A percentile compares a stretch with the other conserved stretches of the same genome.
phyloP scores from a whole-genome alignment of 2,888 invertebrate species.

The Pseudoips prasinana region DNA sequence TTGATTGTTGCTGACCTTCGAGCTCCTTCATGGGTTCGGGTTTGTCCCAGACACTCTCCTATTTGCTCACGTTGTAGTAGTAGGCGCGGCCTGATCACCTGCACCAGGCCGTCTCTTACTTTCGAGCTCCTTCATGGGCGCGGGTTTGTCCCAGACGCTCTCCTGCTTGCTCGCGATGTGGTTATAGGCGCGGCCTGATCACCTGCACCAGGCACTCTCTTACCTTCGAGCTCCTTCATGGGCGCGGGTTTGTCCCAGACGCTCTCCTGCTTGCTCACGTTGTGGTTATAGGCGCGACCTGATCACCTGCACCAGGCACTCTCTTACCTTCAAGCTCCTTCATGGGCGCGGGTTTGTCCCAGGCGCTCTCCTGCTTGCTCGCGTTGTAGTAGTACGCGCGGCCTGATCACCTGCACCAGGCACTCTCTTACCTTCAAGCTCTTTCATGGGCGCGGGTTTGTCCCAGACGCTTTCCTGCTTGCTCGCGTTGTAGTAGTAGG shows the following conservation, averaged over 20 bases:
- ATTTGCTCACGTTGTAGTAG: conserved; percentile 91
- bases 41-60: conserved; percentile 98
- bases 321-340: conserved; percentile 91
- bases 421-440: conserved; percentile 92
- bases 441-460: conserved; percentile 96
- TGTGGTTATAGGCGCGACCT: conserved; percentile 93
- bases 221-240: conserved; percentile 90
- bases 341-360: conserved; percentile 99
- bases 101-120: conserved; percentile 97
- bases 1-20: conserved; percentile 87
- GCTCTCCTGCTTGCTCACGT: conserved; percentile 92
- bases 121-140: no score
- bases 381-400: conserved; percentile 94
- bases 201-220: conserved; percentile 98
- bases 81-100: conserved; percentile 96
- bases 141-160: conserved; percentile 98
- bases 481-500: conserved; percentile 93
- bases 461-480: conserved; percentile 98
- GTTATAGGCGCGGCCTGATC: conserved; percentile 95
- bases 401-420: conserved; percentile 98
- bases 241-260: conserved; percentile 99
- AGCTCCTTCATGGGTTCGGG: conserved; percentile 94
- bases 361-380: conserved; percentile 93
- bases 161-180: conserved; percentile 91
- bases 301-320: conserved; percentile 99